Conservation (phyloP, 1,140 invertebrate genomes). For the Coboldia fuscipes region DNA sequence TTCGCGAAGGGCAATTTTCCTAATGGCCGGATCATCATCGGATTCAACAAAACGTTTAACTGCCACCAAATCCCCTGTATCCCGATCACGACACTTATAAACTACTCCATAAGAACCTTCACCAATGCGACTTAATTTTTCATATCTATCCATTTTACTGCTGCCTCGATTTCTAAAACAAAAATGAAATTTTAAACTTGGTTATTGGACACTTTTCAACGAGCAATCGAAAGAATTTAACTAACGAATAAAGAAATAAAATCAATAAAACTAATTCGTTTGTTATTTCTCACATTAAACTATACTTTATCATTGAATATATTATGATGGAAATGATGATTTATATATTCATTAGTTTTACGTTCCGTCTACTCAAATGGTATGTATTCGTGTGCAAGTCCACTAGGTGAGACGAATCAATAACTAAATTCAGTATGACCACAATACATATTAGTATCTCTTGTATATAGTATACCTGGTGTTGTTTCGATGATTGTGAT, state of each 20-base stretch:
- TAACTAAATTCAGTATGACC: no score
- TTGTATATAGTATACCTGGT: no score
- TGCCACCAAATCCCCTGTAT: constrained; percentile 88
- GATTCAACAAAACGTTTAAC: constrained; percentile 99
- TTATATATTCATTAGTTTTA: no score
- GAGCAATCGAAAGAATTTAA: no score
- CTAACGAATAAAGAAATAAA: constrained; percentile 2
- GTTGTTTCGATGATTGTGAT: no score
- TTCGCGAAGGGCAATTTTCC: constrained; percentile 94
- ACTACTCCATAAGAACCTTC: constrained; percentile 98
- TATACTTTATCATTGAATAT: neutral
- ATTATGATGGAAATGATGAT: no score
- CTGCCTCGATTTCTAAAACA: constrained; percentile 34
- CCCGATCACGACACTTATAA: constrained; percentile 93
- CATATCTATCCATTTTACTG: constrained; percentile 93
- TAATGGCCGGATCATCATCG: constrained; percentile 93
- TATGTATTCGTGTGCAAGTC: no score
- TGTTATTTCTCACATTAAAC: neutral
- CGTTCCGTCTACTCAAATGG: no score
- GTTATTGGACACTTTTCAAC: neutral
- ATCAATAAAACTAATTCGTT: neutral
- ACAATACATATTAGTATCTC: no score
- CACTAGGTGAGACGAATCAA: no score
- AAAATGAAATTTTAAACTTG: neutral
- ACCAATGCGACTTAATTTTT: constrained; percentile 87